These are phyloP conservation scores for Microplitis manilae DNA, from an alignment of 2,888 invertebrate species.

Conservation along the genomic window DNA sequence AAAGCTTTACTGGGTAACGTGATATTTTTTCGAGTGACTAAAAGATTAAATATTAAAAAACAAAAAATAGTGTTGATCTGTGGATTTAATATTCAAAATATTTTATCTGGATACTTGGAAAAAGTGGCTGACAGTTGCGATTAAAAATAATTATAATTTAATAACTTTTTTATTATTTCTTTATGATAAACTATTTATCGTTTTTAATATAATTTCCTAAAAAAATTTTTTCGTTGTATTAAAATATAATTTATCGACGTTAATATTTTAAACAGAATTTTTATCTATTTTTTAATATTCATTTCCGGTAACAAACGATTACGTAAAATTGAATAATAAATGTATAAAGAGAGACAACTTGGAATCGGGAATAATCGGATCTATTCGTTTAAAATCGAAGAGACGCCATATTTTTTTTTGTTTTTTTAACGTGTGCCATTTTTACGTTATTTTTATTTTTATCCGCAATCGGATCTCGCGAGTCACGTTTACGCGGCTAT, in stretches of 20 bases:
- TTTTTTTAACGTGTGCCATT: not conserved
- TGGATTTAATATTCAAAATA: no score
- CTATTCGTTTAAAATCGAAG: not conserved
- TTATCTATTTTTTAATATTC: not conserved
- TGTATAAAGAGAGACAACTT: not conserved
- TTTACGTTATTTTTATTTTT: not conserved
- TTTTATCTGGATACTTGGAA: no score
- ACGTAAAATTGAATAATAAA: not conserved
- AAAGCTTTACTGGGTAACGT: no score
- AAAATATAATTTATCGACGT: not conserved
- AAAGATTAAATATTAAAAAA: no score
- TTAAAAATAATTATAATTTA: no score
- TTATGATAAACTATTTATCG: no score
- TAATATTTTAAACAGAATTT: not conserved
- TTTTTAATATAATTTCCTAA: no score
- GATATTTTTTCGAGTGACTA: no score
- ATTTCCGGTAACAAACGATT: not conserved
- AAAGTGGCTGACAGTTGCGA: no score
- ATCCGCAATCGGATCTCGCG: not conserved
- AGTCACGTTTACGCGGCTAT: not conserved
- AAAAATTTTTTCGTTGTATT: not conserved
- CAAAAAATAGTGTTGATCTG: no score
- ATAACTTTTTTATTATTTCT: no score
- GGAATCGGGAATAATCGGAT: not conserved
- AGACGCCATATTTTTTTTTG: not conserved